Base-by-base conservation (phyloP, 2,113 vertebrate species). In the Paramormyrops kingsleyae region DNA sequence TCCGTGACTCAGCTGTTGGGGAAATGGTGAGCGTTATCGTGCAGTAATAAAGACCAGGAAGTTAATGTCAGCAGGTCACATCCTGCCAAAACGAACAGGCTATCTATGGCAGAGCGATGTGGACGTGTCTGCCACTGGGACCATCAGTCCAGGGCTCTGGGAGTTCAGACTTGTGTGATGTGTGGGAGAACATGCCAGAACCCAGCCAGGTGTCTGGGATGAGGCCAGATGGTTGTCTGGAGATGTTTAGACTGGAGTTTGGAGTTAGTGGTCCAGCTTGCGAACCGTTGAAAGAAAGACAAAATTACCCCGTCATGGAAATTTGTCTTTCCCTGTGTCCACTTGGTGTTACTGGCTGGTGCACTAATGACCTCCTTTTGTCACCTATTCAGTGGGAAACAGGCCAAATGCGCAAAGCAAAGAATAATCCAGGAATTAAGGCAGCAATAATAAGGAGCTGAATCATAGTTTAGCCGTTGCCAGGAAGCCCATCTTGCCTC, bases 231-330 rank as follows among this genome's bases (percentile, higher is more conserved):
- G 70, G 88, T 42, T 80, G 62, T 46, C 44, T 39, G 39, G 83
- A 66, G 62, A 74, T 88, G 87, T 88, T 88, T 80, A 89, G 88
- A 80, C 88, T 89, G 88, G 27, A 49, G n/a, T 27, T 42, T 31
- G 66, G 46, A 39, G 66, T 50, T 80, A 77, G 24, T 39, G 47
- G 1, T 27, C 46, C 46, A 42, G 70, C 19, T 53, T 49, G 9
- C 44, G 8, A 49, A 15, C 62, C 42, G 59, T 88, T 74, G 87
- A 47, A 66, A 74, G 59, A 27, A 88, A n/a, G n/a, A 31, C 87
- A 47, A 47, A 88, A 88, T 88, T 46, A 42, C 49, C 66, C 88
- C 47, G 31, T 35, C 70, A 42, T 53, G 44, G 42, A 35, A 31
- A 35, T 84, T 24, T 39, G 9, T 80, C 47, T 70, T 39, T 49